These are phyloP conservation scores for Drosophila burlai DNA, from an alignment of 1,140 invertebrate species.

Conservation along the genomic window DNA sequence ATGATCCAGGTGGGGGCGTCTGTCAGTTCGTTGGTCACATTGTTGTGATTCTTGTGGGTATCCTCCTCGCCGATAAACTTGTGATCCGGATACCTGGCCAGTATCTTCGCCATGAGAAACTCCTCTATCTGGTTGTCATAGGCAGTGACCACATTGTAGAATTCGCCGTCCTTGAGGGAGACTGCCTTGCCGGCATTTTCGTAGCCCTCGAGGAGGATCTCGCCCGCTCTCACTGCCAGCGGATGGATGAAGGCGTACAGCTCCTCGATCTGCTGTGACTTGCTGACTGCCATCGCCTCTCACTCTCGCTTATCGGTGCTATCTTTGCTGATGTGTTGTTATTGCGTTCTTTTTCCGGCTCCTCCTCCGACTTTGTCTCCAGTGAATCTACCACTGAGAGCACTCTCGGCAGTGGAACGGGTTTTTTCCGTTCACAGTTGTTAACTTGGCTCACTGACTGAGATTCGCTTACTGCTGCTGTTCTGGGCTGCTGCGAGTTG, in stretches of 20 bases:
- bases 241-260: constrained; percentile 87
- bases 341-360: constrained; percentile 5
- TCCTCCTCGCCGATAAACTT: constrained; percentile 95
- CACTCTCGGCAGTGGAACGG: too few relatives aligned
- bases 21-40: constrained; percentile 88
- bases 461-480: constrained; percentile 4
- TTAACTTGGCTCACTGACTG: constrained; percentile 31
- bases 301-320: constrained; percentile 20
- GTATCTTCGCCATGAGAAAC: constrained; percentile 89
- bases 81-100: constrained; percentile 89
- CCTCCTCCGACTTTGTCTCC: constrained; percentile 13
- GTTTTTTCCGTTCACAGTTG: constrained; percentile 31
- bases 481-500: constrained; percentile 2
- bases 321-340: constrained; percentile 12
- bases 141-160: constrained; percentile 93
- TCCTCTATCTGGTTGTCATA: constrained; percentile 93
- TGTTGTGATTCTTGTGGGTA: constrained; percentile 86
- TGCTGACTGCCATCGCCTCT: constrained; percentile 47
- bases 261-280: constrained; percentile 85
- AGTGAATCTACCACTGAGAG: constrained; percentile 32
- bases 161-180: constrained; percentile 87
- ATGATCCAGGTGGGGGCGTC: constrained; percentile 96
- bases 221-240: constrained; percentile 72
- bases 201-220: constrained; percentile 85
- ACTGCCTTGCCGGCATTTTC: constrained; percentile 85